These are phyloP conservation scores for Lithobates pipiens DNA, from an alignment of 2,797 vertebrate species.

Conservation along the genomic window DNA sequence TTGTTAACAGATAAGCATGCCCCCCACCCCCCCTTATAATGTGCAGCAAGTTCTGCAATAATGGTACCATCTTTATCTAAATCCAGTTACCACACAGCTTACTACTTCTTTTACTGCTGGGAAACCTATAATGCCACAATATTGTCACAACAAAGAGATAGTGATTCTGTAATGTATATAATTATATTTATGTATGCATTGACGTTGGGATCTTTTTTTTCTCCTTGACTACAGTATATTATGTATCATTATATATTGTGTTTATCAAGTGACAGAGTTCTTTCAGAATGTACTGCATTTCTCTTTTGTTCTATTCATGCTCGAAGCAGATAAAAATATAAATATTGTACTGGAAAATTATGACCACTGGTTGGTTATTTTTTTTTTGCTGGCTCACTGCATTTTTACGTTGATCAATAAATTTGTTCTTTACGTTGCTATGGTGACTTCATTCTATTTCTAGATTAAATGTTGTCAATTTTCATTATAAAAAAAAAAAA, in stretches of 20 bases:
- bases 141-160: slow-evolving; percentile 21
- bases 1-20: too few relatives aligned
- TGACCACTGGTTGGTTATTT: slow-evolving; percentile 60
- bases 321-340: slow-evolving; percentile 60
- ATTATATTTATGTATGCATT: slow-evolving; percentile 48
- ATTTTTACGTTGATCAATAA: slow-evolving; percentile 63
- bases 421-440: slow-evolving; percentile 43
- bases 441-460: not conserved
- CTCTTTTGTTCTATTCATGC: slow-evolving; percentile 42
- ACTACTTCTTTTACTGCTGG: slow-evolving; percentile 1
- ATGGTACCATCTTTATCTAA: not conserved
- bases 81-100: not conserved
- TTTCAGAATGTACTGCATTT: slow-evolving; percentile 47
- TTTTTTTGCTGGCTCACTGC: slow-evolving; percentile 61
- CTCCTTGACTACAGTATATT: slow-evolving; percentile 45
- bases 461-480: not conserved
- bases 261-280: slow-evolving; percentile 45
- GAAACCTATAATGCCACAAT: slow-evolving; percentile 9
- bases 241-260: slow-evolving; percentile 49
- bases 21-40: not conserved
- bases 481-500: too few relatives aligned
- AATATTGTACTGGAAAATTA: slow-evolving; percentile 61
- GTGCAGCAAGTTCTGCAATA: not conserved
- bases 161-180: slow-evolving; percentile 37
- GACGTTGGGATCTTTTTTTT: slow-evolving; percentile 11